Percentiles rank a stretch among this genome's conserved stretches.
Evolutionary conservation across 2,113 vertebrate species (phyloP).

Genomic region (Pangasianodon gigas): DNA sequence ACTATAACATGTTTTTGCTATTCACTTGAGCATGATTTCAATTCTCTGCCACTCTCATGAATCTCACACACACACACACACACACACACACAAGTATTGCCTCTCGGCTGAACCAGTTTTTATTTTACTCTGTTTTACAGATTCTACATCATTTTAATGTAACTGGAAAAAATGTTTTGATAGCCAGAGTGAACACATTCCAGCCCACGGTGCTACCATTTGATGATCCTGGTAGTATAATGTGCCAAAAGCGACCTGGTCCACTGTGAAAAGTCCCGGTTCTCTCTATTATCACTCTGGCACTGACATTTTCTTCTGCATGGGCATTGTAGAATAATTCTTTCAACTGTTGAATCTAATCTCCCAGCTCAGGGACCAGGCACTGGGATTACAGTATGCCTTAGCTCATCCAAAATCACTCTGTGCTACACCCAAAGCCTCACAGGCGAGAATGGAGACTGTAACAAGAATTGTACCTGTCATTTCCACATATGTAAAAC

Average conservation of each 20-base stretch:
- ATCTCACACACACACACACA: neutral
- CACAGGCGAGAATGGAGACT: conserved; percentile 28
- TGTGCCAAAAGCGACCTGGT: neutral
- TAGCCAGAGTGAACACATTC: neutral
- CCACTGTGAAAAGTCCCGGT: neutral
- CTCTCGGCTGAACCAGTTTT: neutral
- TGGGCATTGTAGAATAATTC: conserved; percentile 19
- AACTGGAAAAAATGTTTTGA: neutral
- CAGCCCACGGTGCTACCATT: too few species aligned
- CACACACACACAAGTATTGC: neutral
- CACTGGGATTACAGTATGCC: conserved; percentile 37
- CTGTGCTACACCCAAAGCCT: conserved; percentile 26
- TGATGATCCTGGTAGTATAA: neutral
- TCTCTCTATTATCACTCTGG: conserved; percentile 6
- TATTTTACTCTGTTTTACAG: neutral
- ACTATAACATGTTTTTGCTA: neutral
- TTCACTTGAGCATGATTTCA: neutral
- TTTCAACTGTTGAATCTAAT: conserved; percentile 39
- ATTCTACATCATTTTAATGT: neutral
- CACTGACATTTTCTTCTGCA: conserved; percentile 36
- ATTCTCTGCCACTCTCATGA: neutral
- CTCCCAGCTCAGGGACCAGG: conserved; percentile 36
- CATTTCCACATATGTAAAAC: conserved; percentile 54
- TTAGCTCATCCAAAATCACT: conserved; percentile 31
- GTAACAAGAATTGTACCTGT: conserved; percentile 39